These are phyloP conservation scores for Caenorhabditis sp. DNA, from an alignment of 2,888 invertebrate genomes.

Conservation along the genomic window DNA sequence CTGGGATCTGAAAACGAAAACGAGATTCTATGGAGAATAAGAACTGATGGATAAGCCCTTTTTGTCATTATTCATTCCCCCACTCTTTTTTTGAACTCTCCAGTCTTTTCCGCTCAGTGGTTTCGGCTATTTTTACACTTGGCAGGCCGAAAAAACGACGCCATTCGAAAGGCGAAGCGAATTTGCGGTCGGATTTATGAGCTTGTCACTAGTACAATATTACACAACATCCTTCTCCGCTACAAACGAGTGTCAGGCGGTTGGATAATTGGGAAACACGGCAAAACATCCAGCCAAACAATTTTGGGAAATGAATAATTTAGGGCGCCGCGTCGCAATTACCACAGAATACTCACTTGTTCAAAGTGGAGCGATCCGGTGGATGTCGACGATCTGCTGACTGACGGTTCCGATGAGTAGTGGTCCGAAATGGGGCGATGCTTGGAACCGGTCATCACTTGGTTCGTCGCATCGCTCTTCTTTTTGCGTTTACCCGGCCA, in stretches of 20 bases:
- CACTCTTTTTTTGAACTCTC: background rate
- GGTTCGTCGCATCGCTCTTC: conserved; percentile 46
- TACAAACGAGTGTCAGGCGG: conserved; percentile 26
- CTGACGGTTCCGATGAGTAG: conserved; percentile 44
- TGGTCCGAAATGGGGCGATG: conserved; percentile 41
- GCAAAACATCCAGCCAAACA: conserved; percentile 6
- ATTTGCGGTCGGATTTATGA: conserved; percentile 51
- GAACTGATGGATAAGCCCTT: conserved; percentile 27
- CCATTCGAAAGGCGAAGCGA: conserved; percentile 40
- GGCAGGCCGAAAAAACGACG: conserved; percentile 2
- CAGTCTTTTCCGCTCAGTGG: conserved; percentile 22
- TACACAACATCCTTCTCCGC: conserved; percentile 28
- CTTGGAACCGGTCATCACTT: conserved; percentile 31
- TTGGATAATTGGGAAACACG: conserved; percentile 27
- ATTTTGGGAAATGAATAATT: conserved; percentile 44
- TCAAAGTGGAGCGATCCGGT: conserved; percentile 48
- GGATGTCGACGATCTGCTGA: conserved; percentile 40
- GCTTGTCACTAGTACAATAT: conserved; percentile 47
- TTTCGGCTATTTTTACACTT: conserved; percentile 40
- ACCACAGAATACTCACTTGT: conserved; percentile 23
- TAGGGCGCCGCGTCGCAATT: conserved; percentile 2
- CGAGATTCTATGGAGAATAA: conserved; percentile 47
- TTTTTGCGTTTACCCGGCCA: conserved; percentile 56
- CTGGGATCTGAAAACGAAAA: conserved; percentile 32
- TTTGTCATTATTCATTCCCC: conserved; percentile 46